Percentiles rank a stretch among this genome's conserved stretches.
These are phyloP conservation scores for Hippocampus abdominalis DNA, from an alignment of 2,113 vertebrate species.

Conservation along the genomic window DNA sequence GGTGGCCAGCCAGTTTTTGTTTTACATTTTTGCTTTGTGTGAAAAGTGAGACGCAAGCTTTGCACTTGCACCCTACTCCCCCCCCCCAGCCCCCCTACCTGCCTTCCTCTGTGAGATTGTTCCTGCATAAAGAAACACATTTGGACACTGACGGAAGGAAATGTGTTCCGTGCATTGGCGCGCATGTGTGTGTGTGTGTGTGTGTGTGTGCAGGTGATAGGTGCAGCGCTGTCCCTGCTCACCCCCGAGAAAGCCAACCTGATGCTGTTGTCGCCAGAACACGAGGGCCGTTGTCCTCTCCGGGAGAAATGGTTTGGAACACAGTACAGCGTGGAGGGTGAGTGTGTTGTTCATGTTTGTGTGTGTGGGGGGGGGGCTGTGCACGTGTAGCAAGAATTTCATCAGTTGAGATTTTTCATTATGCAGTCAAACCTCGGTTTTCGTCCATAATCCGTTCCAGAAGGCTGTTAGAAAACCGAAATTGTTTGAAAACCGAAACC, in stretches of 20 bases:
- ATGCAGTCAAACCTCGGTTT: too few species aligned
- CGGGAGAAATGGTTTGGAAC: conserved; percentile 96
- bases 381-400: neutral
- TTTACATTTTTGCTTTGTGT: conserved; percentile 9
- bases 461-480: too few species aligned
- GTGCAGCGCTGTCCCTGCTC: conserved; percentile 80
- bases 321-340: conserved; percentile 90
- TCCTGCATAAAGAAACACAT: conserved; percentile 21
- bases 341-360: conserved; percentile 12
- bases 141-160: conserved; percentile 6
- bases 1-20: conserved; percentile 39
- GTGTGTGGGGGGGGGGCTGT: too few species aligned
- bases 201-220: conserved; percentile 78
- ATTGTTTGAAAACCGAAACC: too few species aligned
- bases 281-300: conserved; percentile 85
- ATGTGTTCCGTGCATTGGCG: conserved; percentile 7
- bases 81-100: neutral
- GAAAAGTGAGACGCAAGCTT: conserved; percentile 34
- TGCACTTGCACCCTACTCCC: neutral
- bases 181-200: conserved; percentile 11
- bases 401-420: too few species aligned
- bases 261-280: conserved; percentile 88
- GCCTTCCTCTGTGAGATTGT: conserved; percentile 4
- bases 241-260: conserved; percentile 88
- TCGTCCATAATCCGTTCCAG: too few species aligned